A percentile compares a stretch with the other conserved stretches of the same genome.
Conservation (phyloP, 35 echinoderm and acorn worm genomes). For the Hemicentrotus pulcherrimus region DNA sequence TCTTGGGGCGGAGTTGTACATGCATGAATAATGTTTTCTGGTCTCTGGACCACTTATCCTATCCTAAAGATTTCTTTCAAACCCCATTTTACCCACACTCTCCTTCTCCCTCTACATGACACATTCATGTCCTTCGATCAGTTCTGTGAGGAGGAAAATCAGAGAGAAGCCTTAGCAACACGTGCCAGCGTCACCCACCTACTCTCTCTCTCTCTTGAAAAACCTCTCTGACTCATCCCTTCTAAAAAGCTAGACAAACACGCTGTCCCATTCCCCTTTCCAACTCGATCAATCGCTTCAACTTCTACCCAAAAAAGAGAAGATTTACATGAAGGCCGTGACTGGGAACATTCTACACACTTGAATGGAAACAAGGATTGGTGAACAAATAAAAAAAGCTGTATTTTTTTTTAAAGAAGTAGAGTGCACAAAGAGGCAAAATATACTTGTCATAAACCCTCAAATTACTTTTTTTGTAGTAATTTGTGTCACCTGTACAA, state of each 20-base stretch:
- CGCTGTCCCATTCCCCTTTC: neutral
- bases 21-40: neutral
- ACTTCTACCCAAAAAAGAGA: neutral
- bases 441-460: too few relatives aligned
- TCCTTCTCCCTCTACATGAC: neutral
- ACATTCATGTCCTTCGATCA: constrained; percentile 6
- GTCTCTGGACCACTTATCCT: neutral
- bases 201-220: neutral
- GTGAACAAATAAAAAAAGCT: neutral
- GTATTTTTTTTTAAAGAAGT: too few relatives aligned
- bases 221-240: neutral
- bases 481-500: too few relatives aligned
- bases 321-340: neutral
- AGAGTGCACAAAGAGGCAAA: too few relatives aligned
- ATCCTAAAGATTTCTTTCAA: neutral
- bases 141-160: constrained; percentile 2
- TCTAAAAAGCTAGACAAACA: neutral
- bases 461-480: too few relatives aligned
- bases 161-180: constrained; percentile 1
- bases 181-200: neutral
- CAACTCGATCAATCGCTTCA: neutral
- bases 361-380: neutral
- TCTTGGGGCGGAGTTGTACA: neutral
- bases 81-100: neutral
- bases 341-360: neutral